A percentile compares a stretch with the other conserved stretches of the same genome.
Evolutionary conservation across 2,888 invertebrate genomes (phyloP).

Genomic region (Allophyes oxyacanthae): DNA sequence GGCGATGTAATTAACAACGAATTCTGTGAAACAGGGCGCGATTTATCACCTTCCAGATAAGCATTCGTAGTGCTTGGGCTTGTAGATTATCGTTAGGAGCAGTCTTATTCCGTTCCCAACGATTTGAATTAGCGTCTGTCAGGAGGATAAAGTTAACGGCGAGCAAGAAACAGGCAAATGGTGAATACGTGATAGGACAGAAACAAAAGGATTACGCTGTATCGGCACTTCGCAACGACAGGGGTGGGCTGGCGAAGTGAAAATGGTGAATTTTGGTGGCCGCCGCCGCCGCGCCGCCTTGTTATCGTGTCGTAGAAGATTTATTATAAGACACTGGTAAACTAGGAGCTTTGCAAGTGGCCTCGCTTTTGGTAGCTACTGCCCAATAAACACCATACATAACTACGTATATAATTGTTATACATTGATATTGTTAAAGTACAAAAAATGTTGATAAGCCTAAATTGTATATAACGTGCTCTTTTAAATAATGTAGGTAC

Average conservation of each 20-base stretch:
- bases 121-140: constrained; percentile 38
- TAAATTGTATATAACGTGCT: too few relatives aligned
- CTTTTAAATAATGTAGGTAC: too few relatives aligned
- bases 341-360: constrained; percentile 22
- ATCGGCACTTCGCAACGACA: constrained; percentile 44
- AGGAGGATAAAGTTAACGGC: constrained; percentile 34
- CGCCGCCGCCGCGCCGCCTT: constrained; percentile 22
- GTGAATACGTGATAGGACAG: constrained; percentile 40
- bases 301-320: constrained; percentile 46
- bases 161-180: constrained; percentile 27
- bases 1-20: constrained; percentile 72
- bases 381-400: not conserved
- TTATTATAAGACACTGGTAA: constrained; percentile 45
- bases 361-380: not conserved
- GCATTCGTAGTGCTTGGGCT: constrained; percentile 43
- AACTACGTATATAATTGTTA: not conserved
- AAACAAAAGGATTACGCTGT: constrained; percentile 52
- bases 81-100: constrained; percentile 40
- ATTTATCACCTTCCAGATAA: constrained; percentile 59
- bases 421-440: too few relatives aligned
- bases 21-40: constrained; percentile 61
- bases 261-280: constrained; percentile 39
- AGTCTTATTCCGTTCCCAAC: constrained; percentile 34
- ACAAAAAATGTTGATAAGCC: too few relatives aligned
- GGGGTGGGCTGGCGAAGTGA: constrained; percentile 22